phyloP scores from a whole-genome alignment of 2,888 invertebrate genomes.

The Lycophotia porphyrea region DNA sequence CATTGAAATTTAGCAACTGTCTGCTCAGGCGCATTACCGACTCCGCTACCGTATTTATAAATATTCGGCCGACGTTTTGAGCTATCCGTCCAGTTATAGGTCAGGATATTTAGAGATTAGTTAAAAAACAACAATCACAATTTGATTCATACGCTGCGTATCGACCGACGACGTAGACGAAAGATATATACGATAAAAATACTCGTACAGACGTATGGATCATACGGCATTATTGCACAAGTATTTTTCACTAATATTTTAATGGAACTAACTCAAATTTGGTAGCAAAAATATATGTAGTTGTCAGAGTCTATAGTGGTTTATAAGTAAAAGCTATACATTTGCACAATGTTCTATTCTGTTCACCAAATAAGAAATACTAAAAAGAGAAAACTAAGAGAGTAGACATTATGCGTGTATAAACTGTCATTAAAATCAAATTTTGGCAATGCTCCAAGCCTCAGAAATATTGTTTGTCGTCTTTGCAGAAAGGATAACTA shows the following conservation, averaged over 20 bases:
- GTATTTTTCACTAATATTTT: conserved; percentile 38
- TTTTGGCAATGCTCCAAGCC: conserved; percentile 85
- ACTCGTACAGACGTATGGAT: conserved; percentile 12
- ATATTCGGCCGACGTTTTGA: conserved; percentile 84
- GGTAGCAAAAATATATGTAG: conserved; percentile 19
- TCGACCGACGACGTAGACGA: background rate
- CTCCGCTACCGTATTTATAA: conserved; percentile 87
- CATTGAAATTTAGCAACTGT: conserved; percentile 90
- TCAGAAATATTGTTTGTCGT: conserved; percentile 86
- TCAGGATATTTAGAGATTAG: conserved; percentile 81
- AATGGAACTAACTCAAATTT: conserved; percentile 31
- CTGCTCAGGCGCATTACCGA: conserved; percentile 85
- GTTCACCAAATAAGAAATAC: conserved; percentile 64
- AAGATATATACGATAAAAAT: conserved; percentile 30
- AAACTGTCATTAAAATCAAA: conserved; percentile 89
- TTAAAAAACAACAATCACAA: conserved; percentile 73
- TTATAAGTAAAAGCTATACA: conserved; percentile 29
- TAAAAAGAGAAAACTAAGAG: conserved; percentile 76
- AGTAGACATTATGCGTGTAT: conserved; percentile 84
- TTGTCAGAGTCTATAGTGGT: conserved; percentile 14
- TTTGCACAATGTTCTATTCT: conserved; percentile 55
- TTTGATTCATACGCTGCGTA: conserved; percentile 56
- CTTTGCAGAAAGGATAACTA: conserved; percentile 82
- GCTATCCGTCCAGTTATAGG: conserved; percentile 72
- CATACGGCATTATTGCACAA: conserved; percentile 18